Evolutionary conservation across 2,113 vertebrate genomes (phyloP), one percentile per base, ranked within the genome.

Genomic region (Zootoca vivipara): DNA sequence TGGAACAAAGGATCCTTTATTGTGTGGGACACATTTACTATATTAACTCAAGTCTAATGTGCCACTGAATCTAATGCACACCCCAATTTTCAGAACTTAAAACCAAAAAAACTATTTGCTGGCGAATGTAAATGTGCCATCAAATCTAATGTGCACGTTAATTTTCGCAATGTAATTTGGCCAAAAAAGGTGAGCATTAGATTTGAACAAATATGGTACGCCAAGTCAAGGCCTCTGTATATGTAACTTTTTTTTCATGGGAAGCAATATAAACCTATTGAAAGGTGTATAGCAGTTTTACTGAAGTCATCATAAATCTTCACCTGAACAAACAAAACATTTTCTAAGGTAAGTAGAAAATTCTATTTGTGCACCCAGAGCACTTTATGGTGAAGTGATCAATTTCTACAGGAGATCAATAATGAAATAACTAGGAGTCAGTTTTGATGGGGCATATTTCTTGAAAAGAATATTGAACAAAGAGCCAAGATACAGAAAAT

Each of bases 401-500:
- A 28, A 70, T 81, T 72, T 73, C 15, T 73, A 38, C 52, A 28
- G 69, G 24, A 58, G 42, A 79, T 72, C 85, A 81, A 87, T 35
- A 87, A 5, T 3, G 40, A 52, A 65, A 56, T n/a, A 85, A 2
- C 58, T n/a, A 78, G 33, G 33, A 33, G 15, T 30, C 20, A 26
- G 30, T 87, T 72, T 4, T 80, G 35, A 30, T 33, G 40, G 8
- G 24, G 42, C 20, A 69, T 28, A 78, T 56, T 56, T 33, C n/a
- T 56, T 84, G 10, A 56, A 52, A 86, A 67, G 64, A 67, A 65
- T 38, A 30, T 83, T 16, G 64, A 69, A 67, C 30, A 86, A 78
- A 69, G 40, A 69, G 22, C 42, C 20, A 82, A 74, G 85, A 40
- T 28, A 87, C 33, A 30, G 26, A 80, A 70, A 90, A 92, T 91